Evolutionary conservation across 1,140 invertebrate species (phyloP).

Genomic region (Zophobas atratus): DNA sequence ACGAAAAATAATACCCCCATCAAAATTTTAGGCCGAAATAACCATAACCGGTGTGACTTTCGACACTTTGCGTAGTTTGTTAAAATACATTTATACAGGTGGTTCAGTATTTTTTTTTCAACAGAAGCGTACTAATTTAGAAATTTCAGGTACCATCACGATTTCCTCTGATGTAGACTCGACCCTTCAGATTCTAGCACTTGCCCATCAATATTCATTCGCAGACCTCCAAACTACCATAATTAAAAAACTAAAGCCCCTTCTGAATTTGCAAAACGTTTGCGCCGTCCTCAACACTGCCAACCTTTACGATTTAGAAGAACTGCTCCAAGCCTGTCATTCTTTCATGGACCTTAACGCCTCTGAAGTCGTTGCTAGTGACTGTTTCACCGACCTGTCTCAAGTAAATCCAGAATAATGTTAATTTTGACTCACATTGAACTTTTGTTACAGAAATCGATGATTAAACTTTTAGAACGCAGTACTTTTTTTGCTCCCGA

Average conservation of each 20-base stretch:
- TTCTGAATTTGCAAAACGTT: background rate
- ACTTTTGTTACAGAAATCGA: background rate
- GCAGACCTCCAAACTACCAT: background rate
- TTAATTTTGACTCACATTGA: background rate
- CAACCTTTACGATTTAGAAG: background rate
- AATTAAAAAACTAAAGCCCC: background rate
- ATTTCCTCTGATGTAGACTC: no score
- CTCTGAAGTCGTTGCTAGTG: background rate
- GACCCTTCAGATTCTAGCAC: background rate
- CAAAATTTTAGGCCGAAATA: no score
- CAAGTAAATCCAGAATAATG: constrained; percentile 2
- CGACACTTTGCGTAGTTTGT: no score
- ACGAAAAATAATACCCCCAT: no score
- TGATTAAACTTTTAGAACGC: background rate
- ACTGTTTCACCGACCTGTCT: background rate
- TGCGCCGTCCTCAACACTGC: background rate
- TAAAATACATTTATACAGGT: no score
- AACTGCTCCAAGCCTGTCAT: background rate
- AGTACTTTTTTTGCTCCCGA: background rate
- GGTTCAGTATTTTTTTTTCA: no score
- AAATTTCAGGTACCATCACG: no score
- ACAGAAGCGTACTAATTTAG: no score
- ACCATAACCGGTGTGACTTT: no score
- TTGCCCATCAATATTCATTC: background rate
- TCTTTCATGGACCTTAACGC: background rate